phyloP scores from a whole-genome alignment of 2,797 vertebrate species.

The Netta rufina region DNA sequence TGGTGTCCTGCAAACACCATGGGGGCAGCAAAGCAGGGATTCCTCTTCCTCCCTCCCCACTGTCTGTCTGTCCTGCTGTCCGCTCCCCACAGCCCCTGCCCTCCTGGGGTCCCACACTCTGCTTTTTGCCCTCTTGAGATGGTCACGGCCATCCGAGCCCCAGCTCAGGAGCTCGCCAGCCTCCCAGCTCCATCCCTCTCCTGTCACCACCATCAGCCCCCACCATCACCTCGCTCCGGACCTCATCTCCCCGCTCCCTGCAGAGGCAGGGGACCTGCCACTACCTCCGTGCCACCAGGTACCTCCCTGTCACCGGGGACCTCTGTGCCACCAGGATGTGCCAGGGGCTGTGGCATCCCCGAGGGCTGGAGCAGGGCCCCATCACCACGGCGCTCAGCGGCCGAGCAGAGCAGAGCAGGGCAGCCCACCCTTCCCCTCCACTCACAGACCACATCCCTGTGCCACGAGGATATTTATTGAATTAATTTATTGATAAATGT shows the following conservation, averaged over 20 bases:
- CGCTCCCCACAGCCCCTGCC: not conserved
- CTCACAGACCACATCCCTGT: not conserved
- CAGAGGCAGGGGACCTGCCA: not conserved
- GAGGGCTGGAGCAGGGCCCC: not conserved
- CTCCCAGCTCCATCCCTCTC: not conserved
- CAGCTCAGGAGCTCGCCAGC: not conserved
- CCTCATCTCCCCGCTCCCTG: not conserved
- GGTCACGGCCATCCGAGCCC: not conserved
- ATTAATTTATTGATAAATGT: conserved; percentile 79
- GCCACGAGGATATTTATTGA: conserved; percentile 74
- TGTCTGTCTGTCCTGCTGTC: not conserved
- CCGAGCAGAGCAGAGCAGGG: not conserved
- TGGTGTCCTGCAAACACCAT: not conserved
- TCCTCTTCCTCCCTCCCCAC: not conserved
- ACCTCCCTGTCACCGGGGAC: no score
- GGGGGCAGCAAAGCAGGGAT: no score
- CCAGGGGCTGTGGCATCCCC: not conserved
- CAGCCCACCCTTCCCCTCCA: not conserved
- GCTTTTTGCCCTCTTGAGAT: not conserved
- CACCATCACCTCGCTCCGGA: not conserved
- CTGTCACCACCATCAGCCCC: not conserved
- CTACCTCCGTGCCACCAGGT: not conserved
- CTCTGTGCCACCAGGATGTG: not conserved
- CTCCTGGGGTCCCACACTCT: rapidly evolving
- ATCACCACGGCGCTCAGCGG: not conserved